A percentile compares a stretch with the other conserved stretches of the same genome.
phyloP scores from a whole-genome alignment of 64 coral and sea anemone genomes.

The Orbicella faveolata region DNA sequence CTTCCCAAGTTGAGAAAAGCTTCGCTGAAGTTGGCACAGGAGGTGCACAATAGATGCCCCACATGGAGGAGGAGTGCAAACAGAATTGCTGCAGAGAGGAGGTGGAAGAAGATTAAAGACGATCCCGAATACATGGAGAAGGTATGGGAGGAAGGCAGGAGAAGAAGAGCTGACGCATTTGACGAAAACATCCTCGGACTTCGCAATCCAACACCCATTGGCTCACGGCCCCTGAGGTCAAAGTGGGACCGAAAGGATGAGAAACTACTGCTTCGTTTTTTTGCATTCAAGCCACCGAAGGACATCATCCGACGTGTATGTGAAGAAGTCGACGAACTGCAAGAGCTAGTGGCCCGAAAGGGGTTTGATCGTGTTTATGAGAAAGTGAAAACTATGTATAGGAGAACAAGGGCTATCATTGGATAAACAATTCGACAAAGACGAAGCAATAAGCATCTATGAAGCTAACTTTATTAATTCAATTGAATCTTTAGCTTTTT shows the following conservation, averaged over 20 bases:
- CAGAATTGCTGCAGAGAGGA: not conserved
- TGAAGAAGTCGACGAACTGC: not conserved
- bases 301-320: not conserved
- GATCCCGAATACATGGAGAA: not conserved
- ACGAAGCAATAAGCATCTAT: not conserved
- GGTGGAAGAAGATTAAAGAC: not conserved
- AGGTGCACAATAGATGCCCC: not conserved
- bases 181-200: not conserved
- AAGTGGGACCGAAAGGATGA: not conserved
- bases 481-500: not conserved
- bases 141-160: no score
- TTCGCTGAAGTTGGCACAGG: not conserved
- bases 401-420: not conserved
- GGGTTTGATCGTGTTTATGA: not conserved
- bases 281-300: not conserved
- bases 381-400: constrained; percentile 4
- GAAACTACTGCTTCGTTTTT: not conserved
- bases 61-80: not conserved
- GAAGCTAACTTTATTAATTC: not conserved
- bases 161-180: no score
- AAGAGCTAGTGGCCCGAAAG: not conserved
- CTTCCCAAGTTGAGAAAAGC: no score
- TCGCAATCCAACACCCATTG: no score
- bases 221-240: no score
- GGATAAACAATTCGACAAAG: not conserved